These are phyloP conservation scores for Lysandra coridon DNA, from an alignment of 2,888 invertebrate species.

Conservation along the genomic window DNA sequence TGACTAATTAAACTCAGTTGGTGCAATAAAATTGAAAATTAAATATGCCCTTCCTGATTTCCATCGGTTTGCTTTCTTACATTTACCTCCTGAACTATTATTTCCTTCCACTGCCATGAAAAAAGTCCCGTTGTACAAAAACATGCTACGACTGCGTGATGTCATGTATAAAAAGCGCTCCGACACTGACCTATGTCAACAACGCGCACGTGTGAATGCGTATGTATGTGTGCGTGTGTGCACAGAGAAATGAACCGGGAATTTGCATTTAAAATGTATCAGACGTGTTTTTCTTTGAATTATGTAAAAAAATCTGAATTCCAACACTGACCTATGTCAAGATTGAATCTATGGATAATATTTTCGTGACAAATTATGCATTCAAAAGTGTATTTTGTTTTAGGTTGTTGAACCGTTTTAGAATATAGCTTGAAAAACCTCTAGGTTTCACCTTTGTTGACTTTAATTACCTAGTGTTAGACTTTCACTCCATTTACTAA, in stretches of 20 bases:
- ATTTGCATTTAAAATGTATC: conserved; percentile 19
- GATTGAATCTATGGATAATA: background rate
- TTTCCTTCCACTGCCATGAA: background rate
- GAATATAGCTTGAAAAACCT: background rate
- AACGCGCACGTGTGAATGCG: conserved; percentile 47
- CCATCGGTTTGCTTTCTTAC: too few relatives aligned
- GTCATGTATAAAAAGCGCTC: conserved; percentile 50
- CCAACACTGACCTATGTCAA: conserved; percentile 14
- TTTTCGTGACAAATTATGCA: background rate
- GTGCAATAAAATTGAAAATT: too few relatives aligned
- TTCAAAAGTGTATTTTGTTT: background rate
- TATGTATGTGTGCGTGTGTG: conserved; percentile 18
- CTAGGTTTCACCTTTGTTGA: background rate
- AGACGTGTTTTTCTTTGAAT: conserved; percentile 7
- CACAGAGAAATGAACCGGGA: conserved; percentile 31
- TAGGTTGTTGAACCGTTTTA: background rate
- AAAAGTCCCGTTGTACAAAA: conserved; percentile 4
- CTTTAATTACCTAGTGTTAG: background rate
- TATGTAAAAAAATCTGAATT: conserved; percentile 12
- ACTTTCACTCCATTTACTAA: conserved; percentile 6
- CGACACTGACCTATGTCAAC: conserved; percentile 77
- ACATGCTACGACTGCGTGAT: conserved; percentile 36
- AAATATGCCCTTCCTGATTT: too few relatives aligned
- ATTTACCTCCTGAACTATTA: too few relatives aligned
- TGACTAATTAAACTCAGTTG: too few relatives aligned